phyloP scores from a whole-genome alignment of 1,140 invertebrate genomes.

The Bombyx mandarina region DNA sequence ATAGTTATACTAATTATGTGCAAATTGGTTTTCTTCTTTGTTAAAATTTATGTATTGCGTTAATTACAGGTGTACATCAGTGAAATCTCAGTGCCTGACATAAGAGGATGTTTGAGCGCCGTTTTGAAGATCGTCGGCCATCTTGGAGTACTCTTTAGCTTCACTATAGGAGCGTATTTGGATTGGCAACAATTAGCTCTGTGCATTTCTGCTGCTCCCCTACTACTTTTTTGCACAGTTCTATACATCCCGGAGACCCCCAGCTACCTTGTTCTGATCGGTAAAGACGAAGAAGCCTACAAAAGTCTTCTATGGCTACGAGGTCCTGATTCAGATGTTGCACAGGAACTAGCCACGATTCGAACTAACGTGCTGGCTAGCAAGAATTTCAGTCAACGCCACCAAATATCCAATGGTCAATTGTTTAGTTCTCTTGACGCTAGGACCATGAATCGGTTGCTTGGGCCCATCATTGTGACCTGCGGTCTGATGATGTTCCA shows the following conservation, averaged over 20 bases:
- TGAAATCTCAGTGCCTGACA: conserved; percentile 90
- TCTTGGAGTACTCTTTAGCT: conserved; percentile 87
- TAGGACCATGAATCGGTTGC: conserved; percentile 58
- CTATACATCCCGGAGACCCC: conserved; percentile 81
- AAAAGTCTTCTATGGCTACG: conserved; percentile 83
- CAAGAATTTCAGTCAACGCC: conserved; percentile 64
- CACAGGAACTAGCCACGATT: conserved; percentile 79
- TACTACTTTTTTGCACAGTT: conserved; percentile 71
- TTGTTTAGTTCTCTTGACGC: conserved; percentile 53
- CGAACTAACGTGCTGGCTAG: conserved; percentile 76
- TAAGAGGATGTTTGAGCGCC: conserved; percentile 88
- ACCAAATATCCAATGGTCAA: conserved; percentile 59
- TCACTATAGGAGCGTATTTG: conserved; percentile 85
- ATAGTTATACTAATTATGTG: too few species aligned
- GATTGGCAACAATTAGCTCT: conserved; percentile 88
- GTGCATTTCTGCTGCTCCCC: conserved; percentile 80
- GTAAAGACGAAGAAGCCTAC: conserved; percentile 79
- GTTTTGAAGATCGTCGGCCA: conserved; percentile 89
- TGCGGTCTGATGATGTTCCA: conserved; percentile 91
- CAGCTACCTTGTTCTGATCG: conserved; percentile 74
- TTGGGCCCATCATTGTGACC: conserved; percentile 82
- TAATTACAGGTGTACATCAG: conserved; percentile 87
- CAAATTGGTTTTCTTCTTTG: too few species aligned
- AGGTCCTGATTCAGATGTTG: conserved; percentile 81
- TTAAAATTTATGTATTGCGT: too few species aligned